Evolutionary conservation across 2,113 vertebrate species (phyloP), one percentile per base, ranked within the genome.

Genomic region (Eira barbara): DNA sequence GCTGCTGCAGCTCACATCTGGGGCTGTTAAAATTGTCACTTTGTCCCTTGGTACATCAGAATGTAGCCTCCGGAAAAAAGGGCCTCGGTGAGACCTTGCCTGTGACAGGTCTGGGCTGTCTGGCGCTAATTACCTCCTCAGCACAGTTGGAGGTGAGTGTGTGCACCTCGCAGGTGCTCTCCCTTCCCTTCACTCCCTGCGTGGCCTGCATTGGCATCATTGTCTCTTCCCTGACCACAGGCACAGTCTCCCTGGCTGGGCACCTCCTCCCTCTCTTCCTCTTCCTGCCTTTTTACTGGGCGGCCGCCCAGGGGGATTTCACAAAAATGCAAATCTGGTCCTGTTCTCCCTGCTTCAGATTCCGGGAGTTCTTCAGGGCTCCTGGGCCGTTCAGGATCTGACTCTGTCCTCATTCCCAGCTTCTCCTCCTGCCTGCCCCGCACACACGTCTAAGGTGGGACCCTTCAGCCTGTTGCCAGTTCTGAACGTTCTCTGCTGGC

Each of bases 301-400:
- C 0, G 0, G 80, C 84, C 89, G 29, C 65, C 82, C 49, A 36
- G 73, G 55, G 65, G 49, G 31, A 6, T 27, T 69, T 63, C 21
- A 52, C 5, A 3, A 73, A 31, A 81, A 80, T 55, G 73, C n/a
- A 29, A 10, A 55, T 65, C 36, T 20, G 63, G 12, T 85, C 76
- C 1, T 14, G 34, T 5, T 34, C 13, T 49, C 20, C 34, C 13
- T 23, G 3, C 61, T 74, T 73, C 52, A 4, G 3, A 5, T 67
- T 45, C 65, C 63, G 15, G 3, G 20, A 36, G 61, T 8, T 21
- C 59, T 73, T 34, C 10, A 0, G 39, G 74, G 20, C 12, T 29
- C 31, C 10, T 0, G 0, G 1, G 25, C 61, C 1, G 1, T 21
- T 20, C 4, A 23, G 71, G 52, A 14, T 23, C 74, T 31, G 78